Percentiles rank a stretch among this genome's conserved stretches.
Conservation (phyloP, 2,888 invertebrate species). For the Dicyrtomina minuta region DNA sequence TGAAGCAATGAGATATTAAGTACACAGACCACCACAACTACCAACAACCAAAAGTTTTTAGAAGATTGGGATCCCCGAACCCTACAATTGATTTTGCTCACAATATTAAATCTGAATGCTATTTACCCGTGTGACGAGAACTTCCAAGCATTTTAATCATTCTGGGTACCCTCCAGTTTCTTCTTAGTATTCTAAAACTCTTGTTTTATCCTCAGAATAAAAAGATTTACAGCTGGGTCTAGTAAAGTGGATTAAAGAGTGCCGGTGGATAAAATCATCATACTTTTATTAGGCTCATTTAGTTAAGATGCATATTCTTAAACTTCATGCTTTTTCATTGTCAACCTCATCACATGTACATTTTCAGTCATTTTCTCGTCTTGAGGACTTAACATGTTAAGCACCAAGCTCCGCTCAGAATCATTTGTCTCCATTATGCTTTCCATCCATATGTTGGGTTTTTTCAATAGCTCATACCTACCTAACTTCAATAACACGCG, state of each 20-base stretch:
- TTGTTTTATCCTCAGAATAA: too few relatives aligned
- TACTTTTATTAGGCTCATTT: constrained; percentile 89
- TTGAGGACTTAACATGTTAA: constrained; percentile 81
- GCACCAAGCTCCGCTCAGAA: constrained; percentile 77
- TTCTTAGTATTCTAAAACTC: too few relatives aligned
- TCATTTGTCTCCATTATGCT: too few relatives aligned
- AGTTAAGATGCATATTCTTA: constrained; percentile 98
- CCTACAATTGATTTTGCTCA: too few relatives aligned
- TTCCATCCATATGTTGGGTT: too few relatives aligned
- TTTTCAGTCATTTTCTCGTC: constrained; percentile 89
- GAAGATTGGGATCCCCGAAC: neutral
- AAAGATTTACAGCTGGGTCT: constrained; percentile 95
- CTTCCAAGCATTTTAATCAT: too few relatives aligned
- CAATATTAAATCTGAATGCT: neutral
- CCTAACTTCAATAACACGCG: too few relatives aligned
- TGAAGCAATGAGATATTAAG: too few relatives aligned
- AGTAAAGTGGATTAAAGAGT: constrained; percentile 79
- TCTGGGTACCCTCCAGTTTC: constrained; percentile 84
- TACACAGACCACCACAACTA: too few relatives aligned
- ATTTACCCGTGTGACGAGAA: constrained; percentile 91
- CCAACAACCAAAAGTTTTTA: too few relatives aligned
- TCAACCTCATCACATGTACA: too few relatives aligned
- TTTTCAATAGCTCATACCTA: too few relatives aligned
- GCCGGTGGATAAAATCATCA: constrained; percentile 72
- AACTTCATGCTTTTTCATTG: constrained; percentile 82